Conservation (phyloP, 2,797 vertebrate genomes). For the Chrosomus eos region DNA sequence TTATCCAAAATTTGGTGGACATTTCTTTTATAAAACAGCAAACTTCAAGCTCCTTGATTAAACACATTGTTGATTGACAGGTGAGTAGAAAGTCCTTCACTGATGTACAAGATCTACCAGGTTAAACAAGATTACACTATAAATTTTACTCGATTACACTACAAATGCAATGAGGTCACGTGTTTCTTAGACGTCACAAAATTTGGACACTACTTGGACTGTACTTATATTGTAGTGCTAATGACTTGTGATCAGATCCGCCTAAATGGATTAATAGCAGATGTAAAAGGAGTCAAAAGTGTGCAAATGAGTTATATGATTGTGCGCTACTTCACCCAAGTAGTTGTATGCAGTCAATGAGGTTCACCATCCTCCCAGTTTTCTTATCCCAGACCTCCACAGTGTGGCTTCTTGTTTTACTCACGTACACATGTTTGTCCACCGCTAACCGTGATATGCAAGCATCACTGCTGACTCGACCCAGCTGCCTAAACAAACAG, state of each 20-base stretch:
- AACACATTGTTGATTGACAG: not conserved
- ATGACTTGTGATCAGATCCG: not conserved
- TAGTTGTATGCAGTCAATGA: conserved; percentile 88
- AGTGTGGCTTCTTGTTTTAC: conserved; percentile 84
- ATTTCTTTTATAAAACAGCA: not conserved
- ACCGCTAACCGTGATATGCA: conserved; percentile 88
- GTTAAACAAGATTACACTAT: not conserved
- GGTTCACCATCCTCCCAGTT: conserved; percentile 85
- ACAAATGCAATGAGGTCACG: not conserved
- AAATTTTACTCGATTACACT: not conserved
- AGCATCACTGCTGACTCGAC: conserved; percentile 75
- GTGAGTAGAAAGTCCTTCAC: not conserved
- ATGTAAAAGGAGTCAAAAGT: not conserved
- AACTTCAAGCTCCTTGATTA: not conserved
- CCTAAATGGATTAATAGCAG: not conserved
- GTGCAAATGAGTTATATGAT: not conserved
- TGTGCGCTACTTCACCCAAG: conserved; percentile 79
- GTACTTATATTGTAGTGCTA: not conserved
- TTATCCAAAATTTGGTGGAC: not conserved
- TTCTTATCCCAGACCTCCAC: conserved; percentile 96
- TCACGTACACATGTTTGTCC: conserved; percentile 89
- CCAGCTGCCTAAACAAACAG: conserved; percentile 77
- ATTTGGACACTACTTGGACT: not conserved
- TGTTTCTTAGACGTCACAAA: too few species aligned
- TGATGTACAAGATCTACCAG: not conserved